Base-by-base conservation (phyloP, 2,888 invertebrate genomes). In the Lycia hirtaria region DNA sequence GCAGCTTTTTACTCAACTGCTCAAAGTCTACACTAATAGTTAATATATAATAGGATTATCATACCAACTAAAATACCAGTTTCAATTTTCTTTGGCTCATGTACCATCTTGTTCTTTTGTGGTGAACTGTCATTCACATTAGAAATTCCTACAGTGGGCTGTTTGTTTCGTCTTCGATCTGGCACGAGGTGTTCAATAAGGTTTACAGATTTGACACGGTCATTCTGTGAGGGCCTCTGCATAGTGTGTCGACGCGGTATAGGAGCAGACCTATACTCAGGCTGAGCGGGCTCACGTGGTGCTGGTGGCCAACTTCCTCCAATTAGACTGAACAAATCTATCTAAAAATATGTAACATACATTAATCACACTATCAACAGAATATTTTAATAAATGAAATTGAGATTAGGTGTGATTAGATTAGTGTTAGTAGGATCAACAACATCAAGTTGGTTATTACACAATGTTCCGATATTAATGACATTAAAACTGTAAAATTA, bases 141-240 rank as follows among this genome's bases (percentile, higher is more conserved):
- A 57, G 70, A 68, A 22, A 63, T 30, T 17, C 67, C 67, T 59
- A 74, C 35, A 5, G 64, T 47, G 71, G 72, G 24, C 41, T 38
- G 76, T 77, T 79, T 92, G 64, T 76, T 78, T 24, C 81, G 74
- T 67, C 83, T 77, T 58, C 80, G 75, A 17, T 92, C 89, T 61
- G 90, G 85, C 38, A 91, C 84, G 54, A 94, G 75, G 69, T 94
- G 94, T 56, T 93, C 89, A 56, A 94, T 76, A 32, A 93, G 85
- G 80, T 94, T 95, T 4, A 90, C 82, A 73, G 94, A 94, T 75
- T 94, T 94, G 67, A 93, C 88, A 67, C 94, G 85, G 61, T 90
- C 93, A 73, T 81, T 75, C 55, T 81, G 84, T 30, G 80, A 68
- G 44, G 83, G 62, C 52, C 80, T 83, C 76, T 90, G 89, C 88